Evolutionary conservation across 1,140 invertebrate species (phyloP), one percentile per base, ranked within the genome.

Genomic region (Sycobia sp.): DNA sequence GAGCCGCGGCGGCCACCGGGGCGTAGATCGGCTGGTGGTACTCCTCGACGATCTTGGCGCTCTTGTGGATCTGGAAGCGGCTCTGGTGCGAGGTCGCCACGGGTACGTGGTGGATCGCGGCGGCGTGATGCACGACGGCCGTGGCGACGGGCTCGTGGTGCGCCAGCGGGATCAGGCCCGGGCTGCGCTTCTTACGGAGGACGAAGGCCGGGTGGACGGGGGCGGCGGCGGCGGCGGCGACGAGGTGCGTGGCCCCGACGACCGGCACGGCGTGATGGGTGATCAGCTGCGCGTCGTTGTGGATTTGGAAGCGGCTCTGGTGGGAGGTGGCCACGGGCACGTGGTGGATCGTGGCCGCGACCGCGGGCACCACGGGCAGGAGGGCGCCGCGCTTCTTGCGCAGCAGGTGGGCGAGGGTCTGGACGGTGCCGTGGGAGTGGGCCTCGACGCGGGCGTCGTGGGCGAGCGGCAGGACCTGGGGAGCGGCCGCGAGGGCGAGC

Each of bases 241-340:
- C 7, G 7, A 10, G 16, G 18, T 18, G 18, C 9, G 41, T 27
- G 4, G 47, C 22, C 43, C 36, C 10, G 43, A 58, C 20, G 43
- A 58, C 22, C 20, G 23, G 34, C 43, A 43, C 56, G 22, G n/a
- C 39, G 29, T 58, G 47, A 44, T 58, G 56, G 20, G 47, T 25
- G n/a, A n/a, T n/a, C n/a, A n/a, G n/a, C 20, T 38, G 34, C 43
- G 56, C 56, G 22, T 23, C 39, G 29, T 58, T 58, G 56, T 58
- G 56, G 20, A 58, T 25, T 44, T 58, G 56, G 56, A 58, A 46
- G 56, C 56, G 56, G n/a, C 22, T 27, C 56, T 59, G 56, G 56
- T 34, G 36, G 20, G 44, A 49, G 55, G 29, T 58, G 41, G 55
- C 41, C 25, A 46, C 13, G n/a, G 54, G 54, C 25, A 57, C 29